Evolutionary conservation across 2,113 vertebrate genomes (phyloP), one percentile per base, ranked within the genome.

Genomic region (Prionailurus viverrinus): DNA sequence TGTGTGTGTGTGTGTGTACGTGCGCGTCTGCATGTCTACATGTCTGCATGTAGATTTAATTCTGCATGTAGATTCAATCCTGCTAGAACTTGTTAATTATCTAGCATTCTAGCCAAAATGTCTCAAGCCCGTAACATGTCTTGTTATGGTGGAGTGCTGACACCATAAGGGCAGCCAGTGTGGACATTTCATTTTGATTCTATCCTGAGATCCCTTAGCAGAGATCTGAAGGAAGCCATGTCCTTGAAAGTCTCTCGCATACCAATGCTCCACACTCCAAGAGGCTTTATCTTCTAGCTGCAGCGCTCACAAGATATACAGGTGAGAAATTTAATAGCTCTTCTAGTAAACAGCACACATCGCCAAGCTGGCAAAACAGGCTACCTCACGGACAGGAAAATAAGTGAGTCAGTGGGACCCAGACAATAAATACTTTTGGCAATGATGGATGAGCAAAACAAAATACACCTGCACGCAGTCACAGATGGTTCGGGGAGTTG

Each of bases 281-380:
- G 91, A 89, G 82, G 66, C 93, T 97, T 98, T 98, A 98, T 98
- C 98, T 98, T 94, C 89, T n/a, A 71, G 3, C 87, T 95, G 96
- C 98, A 98, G 98, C 84, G 74, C 96, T 97, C 96, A 94, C 87
- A 97, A 98, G 97, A 98, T 94, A 94, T 6, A 7, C 96, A 98
- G 98, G 98, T 98, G 98, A 98, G 96, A 98, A 97, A 98, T 98
- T 92, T 95, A 98, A 98, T 94, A 97, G 92, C 94, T 92, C 51
- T 73, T 93, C 88, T 83, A 58, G 92, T 92, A 97, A 98, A 96
- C 69, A 95, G 95, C 3, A 0, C 92, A 92, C 76, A 78, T 71
- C 45, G 41, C 97, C 96, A 97, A 91, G 41, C 84, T 93, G 96
- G 97, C 94, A 97, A 96, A 97, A 93, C 39, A 94, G 93, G 33